phyloP scores from a whole-genome alignment of 2,888 invertebrate genomes.

The Ashinkailepas kermadecensis region DNA sequence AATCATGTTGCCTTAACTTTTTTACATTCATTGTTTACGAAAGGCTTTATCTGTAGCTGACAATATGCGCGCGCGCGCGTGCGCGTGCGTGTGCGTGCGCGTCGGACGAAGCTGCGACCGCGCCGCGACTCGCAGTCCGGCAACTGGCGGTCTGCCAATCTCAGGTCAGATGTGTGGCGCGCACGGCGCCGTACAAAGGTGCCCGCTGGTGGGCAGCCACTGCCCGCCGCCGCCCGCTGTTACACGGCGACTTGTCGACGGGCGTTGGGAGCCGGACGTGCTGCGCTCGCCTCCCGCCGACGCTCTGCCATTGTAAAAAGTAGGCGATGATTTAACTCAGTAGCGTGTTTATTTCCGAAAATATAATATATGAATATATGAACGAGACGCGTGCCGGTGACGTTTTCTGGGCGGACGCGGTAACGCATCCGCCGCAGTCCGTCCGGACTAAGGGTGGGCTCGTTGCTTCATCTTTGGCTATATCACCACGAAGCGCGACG shows the following conservation, averaged over 20 bases:
- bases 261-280: not conserved
- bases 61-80: not conserved
- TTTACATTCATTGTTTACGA: slow-evolving; percentile 14
- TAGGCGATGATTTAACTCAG: slow-evolving; percentile 18
- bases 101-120: too few species aligned
- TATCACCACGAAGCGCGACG: not conserved
- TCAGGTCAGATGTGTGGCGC: not conserved
- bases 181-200: not conserved
- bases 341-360: not conserved
- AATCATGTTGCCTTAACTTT: slow-evolving; percentile 4
- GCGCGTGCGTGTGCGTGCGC: not conserved
- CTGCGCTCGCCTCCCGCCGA: not conserved
- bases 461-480: not conserved
- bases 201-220: not conserved
- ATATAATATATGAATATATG: slow-evolving; percentile 21
- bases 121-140: not conserved
- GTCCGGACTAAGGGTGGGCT: too few species aligned
- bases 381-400: not conserved
- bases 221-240: not conserved
- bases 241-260: not conserved
- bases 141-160: not conserved
- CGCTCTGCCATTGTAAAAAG: slow-evolving; percentile 17
- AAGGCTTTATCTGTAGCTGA: not conserved
- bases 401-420: not conserved
- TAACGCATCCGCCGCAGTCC: too few species aligned